Evolutionary conservation across 1,140 invertebrate species (phyloP).

Genomic region (Drosophila nigromelanica): DNA sequence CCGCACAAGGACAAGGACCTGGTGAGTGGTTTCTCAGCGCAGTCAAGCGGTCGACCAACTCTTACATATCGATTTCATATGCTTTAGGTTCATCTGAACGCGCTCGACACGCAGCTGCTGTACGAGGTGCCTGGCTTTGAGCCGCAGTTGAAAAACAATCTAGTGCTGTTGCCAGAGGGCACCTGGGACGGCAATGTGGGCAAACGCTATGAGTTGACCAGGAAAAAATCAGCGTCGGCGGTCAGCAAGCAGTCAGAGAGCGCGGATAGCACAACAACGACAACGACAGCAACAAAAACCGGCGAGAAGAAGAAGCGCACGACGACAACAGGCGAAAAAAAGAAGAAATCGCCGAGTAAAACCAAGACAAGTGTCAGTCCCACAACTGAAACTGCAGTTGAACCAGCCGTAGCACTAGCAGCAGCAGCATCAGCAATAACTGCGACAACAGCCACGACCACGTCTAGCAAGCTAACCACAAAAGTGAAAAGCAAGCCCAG

Average conservation of each 20-base stretch:
- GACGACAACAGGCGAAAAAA: conserved; percentile 51
- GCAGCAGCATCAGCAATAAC: background rate
- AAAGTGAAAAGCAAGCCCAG: conserved; percentile 32
- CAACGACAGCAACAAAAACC: conserved; percentile 18
- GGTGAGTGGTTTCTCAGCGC: conserved; percentile 36
- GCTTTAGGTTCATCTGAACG: conserved; percentile 70
- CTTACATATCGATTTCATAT: background rate
- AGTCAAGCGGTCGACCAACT: background rate
- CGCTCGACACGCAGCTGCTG: conserved; percentile 47
- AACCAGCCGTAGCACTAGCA: background rate
- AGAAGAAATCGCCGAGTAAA: conserved; percentile 53
- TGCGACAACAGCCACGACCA: background rate
- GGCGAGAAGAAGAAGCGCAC: conserved; percentile 53
- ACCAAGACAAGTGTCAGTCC: conserved; percentile 23
- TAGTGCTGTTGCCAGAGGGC: conserved; percentile 66
- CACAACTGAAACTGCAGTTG: background rate
- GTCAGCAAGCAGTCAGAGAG: conserved; percentile 32
- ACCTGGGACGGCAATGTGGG: conserved; percentile 70
- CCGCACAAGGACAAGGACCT: conserved; percentile 66
- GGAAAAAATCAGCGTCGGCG: conserved; percentile 45
- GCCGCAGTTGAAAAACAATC: conserved; percentile 62
- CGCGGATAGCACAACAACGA: conserved; percentile 12
- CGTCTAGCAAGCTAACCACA: conserved; percentile 27
- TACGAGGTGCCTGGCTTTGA: conserved; percentile 72
- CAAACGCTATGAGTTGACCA: conserved; percentile 68